phyloP scores from a whole-genome alignment of 2,797 vertebrate species.

The Micrastur ruficollis region DNA sequence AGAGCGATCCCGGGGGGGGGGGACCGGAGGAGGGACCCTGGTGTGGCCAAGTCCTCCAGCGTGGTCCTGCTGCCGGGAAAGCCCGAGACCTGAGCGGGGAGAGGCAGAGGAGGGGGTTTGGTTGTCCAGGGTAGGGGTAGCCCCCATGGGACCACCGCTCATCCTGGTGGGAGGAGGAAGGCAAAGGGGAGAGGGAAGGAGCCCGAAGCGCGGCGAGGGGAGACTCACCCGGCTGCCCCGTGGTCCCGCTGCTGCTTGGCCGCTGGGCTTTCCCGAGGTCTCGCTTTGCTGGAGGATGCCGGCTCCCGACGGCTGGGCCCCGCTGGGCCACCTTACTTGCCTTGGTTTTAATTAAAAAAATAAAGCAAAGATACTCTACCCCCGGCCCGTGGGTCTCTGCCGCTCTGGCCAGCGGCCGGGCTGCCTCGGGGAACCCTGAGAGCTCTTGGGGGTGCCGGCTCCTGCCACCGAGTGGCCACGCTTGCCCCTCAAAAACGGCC shows the following conservation, averaged over 20 bases:
- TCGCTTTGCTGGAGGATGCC: background rate
- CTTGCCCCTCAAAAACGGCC: background rate
- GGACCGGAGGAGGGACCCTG: background rate
- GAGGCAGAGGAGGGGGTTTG: background rate
- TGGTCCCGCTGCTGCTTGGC: background rate
- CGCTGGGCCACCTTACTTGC: background rate
- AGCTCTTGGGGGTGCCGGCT: background rate
- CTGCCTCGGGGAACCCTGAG: background rate
- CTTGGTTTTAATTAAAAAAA: slow-evolving; percentile 27
- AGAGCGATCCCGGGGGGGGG: background rate
- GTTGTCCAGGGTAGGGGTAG: rapidly evolving
- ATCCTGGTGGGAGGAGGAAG: rapidly evolving
- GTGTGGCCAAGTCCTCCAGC: background rate
- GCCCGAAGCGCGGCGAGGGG: rapidly evolving
- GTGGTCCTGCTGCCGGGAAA: background rate
- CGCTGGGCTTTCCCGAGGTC: background rate
- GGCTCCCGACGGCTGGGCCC: background rate
- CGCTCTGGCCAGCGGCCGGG: background rate
- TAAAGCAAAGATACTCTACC: background rate
- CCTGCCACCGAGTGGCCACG: background rate
- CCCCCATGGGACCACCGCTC: rapidly evolving
- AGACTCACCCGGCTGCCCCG: slow-evolving; percentile 41
- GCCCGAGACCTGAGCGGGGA: background rate
- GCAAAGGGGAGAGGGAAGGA: background rate
- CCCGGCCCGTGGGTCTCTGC: background rate